Conservation (phyloP, 2,888 invertebrate species). For the Tachina fera region DNA sequence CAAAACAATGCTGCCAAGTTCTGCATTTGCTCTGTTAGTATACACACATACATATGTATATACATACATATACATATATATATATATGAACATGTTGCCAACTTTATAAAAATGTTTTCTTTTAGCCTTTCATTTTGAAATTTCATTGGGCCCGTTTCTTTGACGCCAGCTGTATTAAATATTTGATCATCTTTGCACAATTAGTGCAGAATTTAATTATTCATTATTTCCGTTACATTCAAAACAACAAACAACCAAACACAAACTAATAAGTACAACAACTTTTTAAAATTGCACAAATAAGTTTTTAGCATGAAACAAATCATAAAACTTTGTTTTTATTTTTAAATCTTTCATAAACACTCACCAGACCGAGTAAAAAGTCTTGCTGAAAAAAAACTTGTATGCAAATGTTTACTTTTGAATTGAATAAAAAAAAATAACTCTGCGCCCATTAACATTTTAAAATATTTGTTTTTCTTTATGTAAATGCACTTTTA, state of each 20-base stretch:
- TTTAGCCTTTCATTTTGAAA: background rate
- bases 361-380: background rate
- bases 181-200: conserved; percentile 54
- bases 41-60: no score
- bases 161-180: conserved; percentile 25
- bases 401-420: conserved; percentile 31
- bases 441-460: no score
- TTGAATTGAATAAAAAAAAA: background rate
- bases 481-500: background rate
- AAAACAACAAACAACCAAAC: conserved; percentile 24
- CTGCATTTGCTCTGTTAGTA: no score
- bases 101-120: background rate
- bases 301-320: conserved; percentile 53
- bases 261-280: conserved; percentile 15
- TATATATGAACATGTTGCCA: background rate
- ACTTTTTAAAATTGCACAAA: conserved; percentile 51
- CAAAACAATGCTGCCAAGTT: no score
- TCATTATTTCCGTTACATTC: conserved; percentile 63
- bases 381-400: background rate
- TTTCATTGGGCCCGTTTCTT: conserved; percentile 3
- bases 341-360: conserved; percentile 5
- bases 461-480: background rate
- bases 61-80: no score
- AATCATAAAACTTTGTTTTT: conserved; percentile 18
- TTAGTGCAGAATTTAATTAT: conserved; percentile 64